Evolutionary conservation across 2,113 vertebrate genomes (phyloP).

Genomic region (Megaptera novaeangliae): DNA sequence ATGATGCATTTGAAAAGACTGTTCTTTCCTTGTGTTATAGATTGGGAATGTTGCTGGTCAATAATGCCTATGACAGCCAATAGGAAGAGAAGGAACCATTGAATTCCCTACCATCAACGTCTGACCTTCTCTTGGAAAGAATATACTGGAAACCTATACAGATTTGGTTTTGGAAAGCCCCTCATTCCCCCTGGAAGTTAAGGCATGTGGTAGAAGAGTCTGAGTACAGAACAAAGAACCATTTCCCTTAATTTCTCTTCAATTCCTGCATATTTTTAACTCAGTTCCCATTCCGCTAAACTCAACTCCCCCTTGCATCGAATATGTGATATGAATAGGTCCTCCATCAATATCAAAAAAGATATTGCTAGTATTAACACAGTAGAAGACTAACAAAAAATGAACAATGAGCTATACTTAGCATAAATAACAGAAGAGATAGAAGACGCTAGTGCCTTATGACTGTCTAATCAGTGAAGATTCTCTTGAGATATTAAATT

Average conservation of each 20-base stretch:
- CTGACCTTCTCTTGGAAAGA: neutral
- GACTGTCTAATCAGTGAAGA: neutral
- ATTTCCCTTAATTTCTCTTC: neutral
- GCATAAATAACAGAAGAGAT: neutral
- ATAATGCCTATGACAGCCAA: neutral
- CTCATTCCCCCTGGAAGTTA: neutral
- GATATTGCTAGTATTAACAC: neutral
- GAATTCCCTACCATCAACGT: neutral
- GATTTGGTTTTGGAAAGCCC: neutral
- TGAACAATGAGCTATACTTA: neutral
- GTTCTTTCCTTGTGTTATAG: neutral
- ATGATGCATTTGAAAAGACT: neutral
- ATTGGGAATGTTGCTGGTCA: neutral
- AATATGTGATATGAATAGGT: neutral
- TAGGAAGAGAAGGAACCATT: neutral
- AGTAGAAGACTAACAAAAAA: neutral
- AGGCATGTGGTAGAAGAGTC: neutral
- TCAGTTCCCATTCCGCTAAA: neutral
- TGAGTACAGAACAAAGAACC: neutral
- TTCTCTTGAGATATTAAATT: neutral
- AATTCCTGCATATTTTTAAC: neutral
- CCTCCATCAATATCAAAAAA: neutral
- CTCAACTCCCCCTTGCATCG: neutral
- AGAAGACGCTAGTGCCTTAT: neutral
- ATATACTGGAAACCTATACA: neutral